Percentiles rank a stretch among this genome's conserved stretches.
Evolutionary conservation across 1,140 invertebrate genomes (phyloP).

Genomic region (Cydia splendana): DNA sequence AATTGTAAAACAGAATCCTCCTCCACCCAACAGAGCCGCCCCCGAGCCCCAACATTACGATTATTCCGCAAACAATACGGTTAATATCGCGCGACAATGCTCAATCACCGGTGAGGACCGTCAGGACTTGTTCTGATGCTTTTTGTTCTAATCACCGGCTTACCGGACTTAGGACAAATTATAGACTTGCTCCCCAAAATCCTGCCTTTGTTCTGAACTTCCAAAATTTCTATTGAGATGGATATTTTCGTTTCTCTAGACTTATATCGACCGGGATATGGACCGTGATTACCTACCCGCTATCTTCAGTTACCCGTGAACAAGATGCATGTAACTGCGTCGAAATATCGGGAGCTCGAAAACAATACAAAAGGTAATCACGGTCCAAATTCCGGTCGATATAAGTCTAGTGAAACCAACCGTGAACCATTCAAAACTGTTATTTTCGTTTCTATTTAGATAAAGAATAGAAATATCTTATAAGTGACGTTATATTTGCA

Average conservation of each 20-base stretch:
- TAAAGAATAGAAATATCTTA: not conserved
- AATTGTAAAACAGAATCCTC: not conserved
- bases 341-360: no score
- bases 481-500: no score
- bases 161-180: not conserved
- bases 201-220: constrained; percentile 7
- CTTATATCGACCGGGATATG: no score
- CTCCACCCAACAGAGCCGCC: not conserved
- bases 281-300: no score
- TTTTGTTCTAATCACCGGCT: constrained; percentile 6
- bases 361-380: no score
- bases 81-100: constrained; percentile 33
- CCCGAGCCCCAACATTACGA: not conserved
- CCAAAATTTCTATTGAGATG: not conserved
- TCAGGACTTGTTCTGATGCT: not conserved
- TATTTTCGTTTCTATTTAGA: not conserved
- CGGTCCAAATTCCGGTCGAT: no score
- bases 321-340: no score
- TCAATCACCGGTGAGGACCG: constrained; percentile 27
- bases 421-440: no score
- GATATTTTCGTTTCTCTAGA: not conserved
- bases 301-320: no score
- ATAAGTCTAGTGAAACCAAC: no score
- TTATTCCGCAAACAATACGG: constrained; percentile 32
- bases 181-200: not conserved